Percentiles rank a stretch among this genome's conserved stretches.
These are phyloP conservation scores for Polyergus mexicanus DNA, from an alignment of 1,140 invertebrate genomes.

Conservation along the genomic window DNA sequence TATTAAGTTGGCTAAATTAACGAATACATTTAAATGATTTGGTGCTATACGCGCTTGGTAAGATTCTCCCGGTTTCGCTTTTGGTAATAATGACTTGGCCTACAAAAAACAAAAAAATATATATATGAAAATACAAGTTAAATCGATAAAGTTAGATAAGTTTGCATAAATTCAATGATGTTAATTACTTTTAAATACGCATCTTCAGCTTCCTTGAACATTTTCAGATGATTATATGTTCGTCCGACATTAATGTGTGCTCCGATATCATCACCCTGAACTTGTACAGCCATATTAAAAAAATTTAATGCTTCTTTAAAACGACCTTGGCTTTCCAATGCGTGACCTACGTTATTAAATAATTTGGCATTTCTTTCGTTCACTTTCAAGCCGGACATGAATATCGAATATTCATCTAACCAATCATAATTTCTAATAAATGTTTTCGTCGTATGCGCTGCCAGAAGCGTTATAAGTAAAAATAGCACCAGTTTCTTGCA, in stretches of 20 bases:
- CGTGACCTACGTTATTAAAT: constrained; percentile 99
- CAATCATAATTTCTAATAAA: constrained; percentile 96
- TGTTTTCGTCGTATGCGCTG: constrained; percentile 93
- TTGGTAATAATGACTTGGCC: constrained; percentile 96
- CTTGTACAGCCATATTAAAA: constrained; percentile 96
- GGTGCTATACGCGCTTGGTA: constrained; percentile 98
- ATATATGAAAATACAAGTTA: background rate
- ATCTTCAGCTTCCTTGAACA: constrained; percentile 96
- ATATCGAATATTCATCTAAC: constrained; percentile 97
- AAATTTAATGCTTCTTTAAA: constrained; percentile 95
- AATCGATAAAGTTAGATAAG: background rate
- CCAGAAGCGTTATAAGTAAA: constrained; percentile 90
- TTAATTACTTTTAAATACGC: constrained; percentile 92
- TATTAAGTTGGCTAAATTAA: constrained; percentile 98
- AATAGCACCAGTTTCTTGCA: constrained; percentile 89
- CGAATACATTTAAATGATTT: constrained; percentile 98
- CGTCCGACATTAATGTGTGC: constrained; percentile 98
- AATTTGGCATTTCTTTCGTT: constrained; percentile 97
- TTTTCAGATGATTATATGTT: constrained; percentile 97
- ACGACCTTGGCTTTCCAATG: constrained; percentile 94
- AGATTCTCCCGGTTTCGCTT: constrained; percentile 96
- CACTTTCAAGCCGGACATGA: constrained; percentile 96
- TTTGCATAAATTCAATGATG: background rate
- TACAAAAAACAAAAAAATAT: constrained; percentile 74
- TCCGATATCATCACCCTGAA: constrained; percentile 98